Base-by-base conservation (phyloP, 1,140 invertebrate genomes). In the Bombus pascuorum region DNA sequence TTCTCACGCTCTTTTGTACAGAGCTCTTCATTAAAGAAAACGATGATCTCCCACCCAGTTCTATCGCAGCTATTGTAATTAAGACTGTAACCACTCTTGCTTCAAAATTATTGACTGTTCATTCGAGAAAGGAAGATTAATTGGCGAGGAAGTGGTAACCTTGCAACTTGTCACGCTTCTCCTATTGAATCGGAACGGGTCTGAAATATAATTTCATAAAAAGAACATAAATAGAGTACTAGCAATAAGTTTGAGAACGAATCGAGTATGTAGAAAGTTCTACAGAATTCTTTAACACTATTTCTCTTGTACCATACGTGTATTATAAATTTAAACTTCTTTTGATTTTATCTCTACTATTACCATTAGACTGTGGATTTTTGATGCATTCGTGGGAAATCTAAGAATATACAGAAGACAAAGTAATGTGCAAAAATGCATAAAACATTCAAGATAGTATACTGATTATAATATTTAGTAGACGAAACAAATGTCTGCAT, bases 1-100 rank as follows among this genome's bases (percentile, higher is more conserved):
- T 78, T 83, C 81, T 66, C 81, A 83, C 81, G 81, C 34, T 57
- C 34, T 42, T 39, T 32, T 53, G 15, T 42, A 15, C n/a, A 22
- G 9, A 39, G 32, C 28, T 68, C 39, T 44, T 68, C 62, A 25
- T 42, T 57, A 39, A n/a, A 22, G 22, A 28, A 77, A 32, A 75
- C 32, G 72, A 77, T 32, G 18, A 28, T n/a, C 34, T 76, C 42
- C n/a, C 13, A 22, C 59, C n/a, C 13, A 13, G 66, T 18, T 75
- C 44, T 47, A 18, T 15, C 8, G 4, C 42, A 12, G 42, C 32
- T 25, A 34, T 15, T 37, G 44, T 32, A 70, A 80, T 71, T 71
- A 71, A 32, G 22, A 8, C 28, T 32, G 42, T 18, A 22, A 37
- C 15, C 22, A 22, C 62, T n/a, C 4, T 13, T 74, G 10, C 15